Conservation (phyloP, 2,888 invertebrate genomes). For the Melieria picta region DNA sequence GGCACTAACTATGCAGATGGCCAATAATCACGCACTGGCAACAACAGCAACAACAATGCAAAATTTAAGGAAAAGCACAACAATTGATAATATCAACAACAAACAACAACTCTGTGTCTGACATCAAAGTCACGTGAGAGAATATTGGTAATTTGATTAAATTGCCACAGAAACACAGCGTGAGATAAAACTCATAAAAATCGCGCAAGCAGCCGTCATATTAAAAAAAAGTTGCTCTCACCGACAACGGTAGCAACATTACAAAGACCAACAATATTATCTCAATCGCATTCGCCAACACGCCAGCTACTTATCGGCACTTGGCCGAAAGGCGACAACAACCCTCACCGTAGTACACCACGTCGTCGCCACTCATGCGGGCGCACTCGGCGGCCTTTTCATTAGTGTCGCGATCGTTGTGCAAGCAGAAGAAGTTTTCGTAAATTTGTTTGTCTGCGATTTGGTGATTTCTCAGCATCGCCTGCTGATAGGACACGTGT, state of each 20-base stretch:
- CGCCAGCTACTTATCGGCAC: slow-evolving; percentile 46
- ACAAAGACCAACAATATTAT: slow-evolving; percentile 39
- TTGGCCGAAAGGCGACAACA: not conserved
- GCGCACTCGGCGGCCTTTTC: not conserved
- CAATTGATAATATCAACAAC: slow-evolving; percentile 31
- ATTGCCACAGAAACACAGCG: slow-evolving; percentile 60
- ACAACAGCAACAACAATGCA: not conserved
- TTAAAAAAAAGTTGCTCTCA: slow-evolving; percentile 1
- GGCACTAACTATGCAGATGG: not conserved
- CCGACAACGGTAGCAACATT: not conserved
- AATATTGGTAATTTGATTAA: slow-evolving; percentile 59
- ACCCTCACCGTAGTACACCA: no score
- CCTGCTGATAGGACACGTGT: slow-evolving; percentile 61
- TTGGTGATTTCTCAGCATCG: slow-evolving; percentile 33
- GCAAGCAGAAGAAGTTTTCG: not conserved
- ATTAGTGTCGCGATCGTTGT: not conserved
- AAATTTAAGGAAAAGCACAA: not conserved
- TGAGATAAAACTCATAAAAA: slow-evolving; percentile 41
- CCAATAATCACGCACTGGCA: no score
- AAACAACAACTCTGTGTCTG: slow-evolving; percentile 24
- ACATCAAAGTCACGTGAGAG: slow-evolving; percentile 57
- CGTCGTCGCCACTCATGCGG: not conserved
- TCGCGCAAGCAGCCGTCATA: slow-evolving; percentile 13
- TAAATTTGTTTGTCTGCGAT: slow-evolving; percentile 9
- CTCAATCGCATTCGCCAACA: slow-evolving; percentile 49